phyloP scores from a whole-genome alignment of 2,888 invertebrate species.

The Ctena decussata region DNA sequence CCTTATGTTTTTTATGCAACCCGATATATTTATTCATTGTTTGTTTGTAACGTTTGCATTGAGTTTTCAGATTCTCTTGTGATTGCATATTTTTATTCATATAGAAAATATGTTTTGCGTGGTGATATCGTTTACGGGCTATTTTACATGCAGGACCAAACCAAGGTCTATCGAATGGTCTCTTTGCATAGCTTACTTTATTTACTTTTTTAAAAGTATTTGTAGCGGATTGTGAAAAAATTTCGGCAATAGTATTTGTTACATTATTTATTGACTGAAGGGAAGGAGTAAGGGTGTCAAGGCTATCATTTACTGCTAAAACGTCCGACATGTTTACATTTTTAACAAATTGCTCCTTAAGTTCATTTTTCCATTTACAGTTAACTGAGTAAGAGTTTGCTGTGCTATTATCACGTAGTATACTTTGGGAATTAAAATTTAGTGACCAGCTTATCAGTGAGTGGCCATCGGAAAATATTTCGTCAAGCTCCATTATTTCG shows the following conservation, averaged over 20 bases:
- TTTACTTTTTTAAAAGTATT: background rate
- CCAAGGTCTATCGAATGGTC: background rate
- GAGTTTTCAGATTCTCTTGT: background rate
- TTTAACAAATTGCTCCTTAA: no score
- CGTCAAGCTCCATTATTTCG: background rate
- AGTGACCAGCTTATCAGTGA: background rate
- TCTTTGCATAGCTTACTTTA: background rate
- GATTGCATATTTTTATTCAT: background rate
- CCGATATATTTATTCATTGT: conserved; percentile 20
- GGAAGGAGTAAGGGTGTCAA: no score
- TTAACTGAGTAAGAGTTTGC: no score
- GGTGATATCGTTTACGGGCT: background rate
- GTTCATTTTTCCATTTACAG: no score
- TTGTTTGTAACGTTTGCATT: background rate
- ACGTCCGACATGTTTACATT: no score
- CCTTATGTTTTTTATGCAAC: background rate
- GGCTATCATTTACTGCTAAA: no score
- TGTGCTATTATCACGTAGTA: no score
- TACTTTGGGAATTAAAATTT: background rate
- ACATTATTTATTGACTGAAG: background rate
- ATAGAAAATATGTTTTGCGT: background rate
- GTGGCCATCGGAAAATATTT: background rate
- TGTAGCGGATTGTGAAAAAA: background rate
- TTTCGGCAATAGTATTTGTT: background rate
- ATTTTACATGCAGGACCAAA: background rate